Percentiles rank a stretch among this genome's conserved stretches.
Conservation (phyloP, 2,113 vertebrate species). For the Semicossyphus pulcher region DNA sequence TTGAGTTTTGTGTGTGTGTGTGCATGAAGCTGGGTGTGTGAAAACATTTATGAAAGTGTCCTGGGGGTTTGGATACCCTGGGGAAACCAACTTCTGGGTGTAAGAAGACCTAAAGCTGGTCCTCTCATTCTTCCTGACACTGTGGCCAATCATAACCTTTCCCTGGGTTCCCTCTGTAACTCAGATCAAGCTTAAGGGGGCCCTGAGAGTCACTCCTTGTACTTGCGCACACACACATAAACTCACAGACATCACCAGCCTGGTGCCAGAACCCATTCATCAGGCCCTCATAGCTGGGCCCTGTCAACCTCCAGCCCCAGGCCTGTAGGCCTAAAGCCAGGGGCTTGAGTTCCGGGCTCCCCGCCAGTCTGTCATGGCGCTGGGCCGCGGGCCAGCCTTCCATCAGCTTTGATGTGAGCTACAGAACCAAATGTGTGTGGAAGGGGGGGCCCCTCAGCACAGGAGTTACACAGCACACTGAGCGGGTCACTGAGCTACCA, state of each 20-base stretch:
- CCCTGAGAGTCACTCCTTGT: slow-evolving; percentile 34
- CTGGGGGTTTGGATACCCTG: slow-evolving; percentile 7
- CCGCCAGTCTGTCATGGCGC: slow-evolving; percentile 94
- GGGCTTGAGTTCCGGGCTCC: slow-evolving; percentile 88
- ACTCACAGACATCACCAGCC: slow-evolving; percentile 49
- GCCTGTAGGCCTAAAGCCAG: slow-evolving; percentile 89
- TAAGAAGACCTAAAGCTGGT: slow-evolving; percentile 49
- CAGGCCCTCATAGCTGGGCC: slow-evolving; percentile 87
- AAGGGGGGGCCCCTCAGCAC: slow-evolving; percentile 90
- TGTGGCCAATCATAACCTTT: slow-evolving; percentile 61
- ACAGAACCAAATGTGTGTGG: slow-evolving; percentile 91
- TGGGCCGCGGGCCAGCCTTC: slow-evolving; percentile 91
- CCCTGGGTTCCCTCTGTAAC: slow-evolving; percentile 40
- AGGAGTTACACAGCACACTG: slow-evolving; percentile 85
- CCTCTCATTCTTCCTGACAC: slow-evolving; percentile 48
- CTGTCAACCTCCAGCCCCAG: slow-evolving; percentile 88
- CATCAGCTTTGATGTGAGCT: slow-evolving; percentile 93
- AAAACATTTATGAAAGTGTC: slow-evolving; percentile 38
- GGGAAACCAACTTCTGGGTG: slow-evolving; percentile 46
- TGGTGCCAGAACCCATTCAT: slow-evolving; percentile 91
- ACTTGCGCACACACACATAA: slow-evolving; percentile 25
- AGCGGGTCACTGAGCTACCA: slow-evolving; percentile 83
- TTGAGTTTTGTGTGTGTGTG: slow-evolving; percentile 8
- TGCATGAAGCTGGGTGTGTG: neutral
- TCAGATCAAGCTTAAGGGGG: slow-evolving; percentile 40